Evolutionary conservation across 2,888 invertebrate genomes (phyloP).

Genomic region (Scrobipalpa atriplicella): DNA sequence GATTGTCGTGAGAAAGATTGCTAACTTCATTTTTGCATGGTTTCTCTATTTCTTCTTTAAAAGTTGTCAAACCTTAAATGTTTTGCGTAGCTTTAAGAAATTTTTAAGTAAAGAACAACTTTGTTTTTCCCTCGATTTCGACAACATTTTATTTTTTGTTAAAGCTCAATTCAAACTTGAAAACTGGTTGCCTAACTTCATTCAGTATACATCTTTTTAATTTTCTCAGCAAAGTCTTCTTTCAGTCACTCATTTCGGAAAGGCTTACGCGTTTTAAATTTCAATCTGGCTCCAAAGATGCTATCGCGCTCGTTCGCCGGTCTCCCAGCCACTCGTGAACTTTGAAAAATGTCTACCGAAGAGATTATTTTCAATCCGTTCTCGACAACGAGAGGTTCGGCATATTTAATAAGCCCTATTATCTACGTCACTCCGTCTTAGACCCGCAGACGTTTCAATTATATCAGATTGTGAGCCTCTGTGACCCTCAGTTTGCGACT

Average conservation of each 20-base stretch:
- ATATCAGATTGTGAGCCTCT: constrained; percentile 39
- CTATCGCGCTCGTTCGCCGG: constrained; percentile 53
- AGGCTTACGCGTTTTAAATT: constrained; percentile 61
- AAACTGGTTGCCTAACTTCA: background rate
- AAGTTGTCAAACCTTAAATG: background rate
- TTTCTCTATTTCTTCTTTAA: background rate
- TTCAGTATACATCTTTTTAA: background rate
- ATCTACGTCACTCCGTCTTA: constrained; percentile 58
- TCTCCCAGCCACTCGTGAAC: constrained; percentile 50
- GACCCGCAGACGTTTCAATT: constrained; percentile 68
- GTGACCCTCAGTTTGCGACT: background rate
- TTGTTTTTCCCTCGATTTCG: background rate
- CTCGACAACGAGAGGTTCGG: constrained; percentile 62
- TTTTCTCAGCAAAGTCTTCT: constrained; percentile 30
- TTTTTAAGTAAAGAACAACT: background rate
- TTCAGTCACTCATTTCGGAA: constrained; percentile 50
- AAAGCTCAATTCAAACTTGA: background rate
- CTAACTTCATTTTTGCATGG: background rate
- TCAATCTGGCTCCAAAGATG: constrained; percentile 59
- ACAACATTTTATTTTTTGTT: background rate
- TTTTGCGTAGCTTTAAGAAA: background rate
- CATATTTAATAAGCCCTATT: constrained; percentile 72
- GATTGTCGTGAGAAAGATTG: constrained; percentile 8
- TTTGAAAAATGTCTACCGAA: constrained; percentile 65
- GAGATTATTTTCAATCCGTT: constrained; percentile 72